Evolutionary conservation across 2,797 vertebrate genomes (phyloP).

Genomic region (Spea hammondii): DNA sequence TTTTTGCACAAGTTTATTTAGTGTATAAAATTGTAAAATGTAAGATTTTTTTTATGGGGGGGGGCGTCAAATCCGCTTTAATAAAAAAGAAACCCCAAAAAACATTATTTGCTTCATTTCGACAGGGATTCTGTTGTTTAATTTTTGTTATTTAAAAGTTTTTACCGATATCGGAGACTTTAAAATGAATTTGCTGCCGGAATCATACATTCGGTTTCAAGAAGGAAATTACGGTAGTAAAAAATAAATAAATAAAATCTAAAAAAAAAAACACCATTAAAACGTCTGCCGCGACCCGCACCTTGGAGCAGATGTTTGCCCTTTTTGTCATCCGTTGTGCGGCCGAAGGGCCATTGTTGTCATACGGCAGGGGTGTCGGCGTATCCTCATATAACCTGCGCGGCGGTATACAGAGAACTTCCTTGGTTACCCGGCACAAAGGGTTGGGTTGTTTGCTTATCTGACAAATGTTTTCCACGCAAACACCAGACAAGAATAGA

Average conservation of each 20-base stretch:
- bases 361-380: not conserved
- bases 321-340: slow-evolving; percentile 12
- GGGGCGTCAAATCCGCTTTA: too few relatives aligned
- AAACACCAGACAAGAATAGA: slow-evolving; percentile 46
- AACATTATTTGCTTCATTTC: too few relatives aligned
- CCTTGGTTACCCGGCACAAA: slow-evolving; percentile 19
- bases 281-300: not conserved
- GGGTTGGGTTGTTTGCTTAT: slow-evolving; percentile 26
- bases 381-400: slow-evolving; percentile 26
- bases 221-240: not conserved
- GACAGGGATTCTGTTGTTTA: too few relatives aligned
- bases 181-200: too few relatives aligned
- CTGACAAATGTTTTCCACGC: slow-evolving; percentile 45
- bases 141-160: too few relatives aligned
- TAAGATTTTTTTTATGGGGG: too few relatives aligned
- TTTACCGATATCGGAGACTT: too few relatives aligned
- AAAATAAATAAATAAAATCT: not conserved
- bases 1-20: too few relatives aligned
- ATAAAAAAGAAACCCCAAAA: too few relatives aligned
- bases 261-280: slow-evolving; percentile 21
- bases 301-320: slow-evolving; percentile 9
- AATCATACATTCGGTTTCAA: too few relatives aligned
- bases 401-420: slow-evolving; percentile 1
- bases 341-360: not conserved
- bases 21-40: too few relatives aligned